Evolutionary conservation across 2,797 vertebrate genomes (phyloP).

Genomic region (Okamejei kenojei): DNA sequence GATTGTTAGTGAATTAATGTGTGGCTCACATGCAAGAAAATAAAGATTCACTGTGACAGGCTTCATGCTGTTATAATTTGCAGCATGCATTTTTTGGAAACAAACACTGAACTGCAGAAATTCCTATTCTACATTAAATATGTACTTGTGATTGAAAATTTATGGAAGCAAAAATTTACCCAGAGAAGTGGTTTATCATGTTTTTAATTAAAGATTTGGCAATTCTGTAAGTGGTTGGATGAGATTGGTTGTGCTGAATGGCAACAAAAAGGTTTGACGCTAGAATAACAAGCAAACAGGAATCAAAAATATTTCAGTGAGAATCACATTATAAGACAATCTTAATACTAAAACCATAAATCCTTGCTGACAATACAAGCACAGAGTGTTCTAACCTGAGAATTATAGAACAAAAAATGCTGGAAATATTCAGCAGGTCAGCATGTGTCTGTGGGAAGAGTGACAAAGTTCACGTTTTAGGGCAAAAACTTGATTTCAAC

Average conservation of each 20-base stretch:
- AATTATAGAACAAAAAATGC: background rate
- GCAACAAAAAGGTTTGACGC: background rate
- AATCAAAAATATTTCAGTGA: background rate
- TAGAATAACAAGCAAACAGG: background rate
- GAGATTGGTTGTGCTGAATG: background rate
- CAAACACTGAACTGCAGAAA: background rate
- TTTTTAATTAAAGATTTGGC: background rate
- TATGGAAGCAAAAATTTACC: background rate
- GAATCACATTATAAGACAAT: background rate
- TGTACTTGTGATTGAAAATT: background rate
- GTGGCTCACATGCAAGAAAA: too few species aligned
- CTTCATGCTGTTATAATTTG: background rate
- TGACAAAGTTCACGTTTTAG: too few species aligned
- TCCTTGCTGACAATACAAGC: background rate
- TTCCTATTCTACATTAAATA: background rate
- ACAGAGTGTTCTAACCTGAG: slow-evolving; percentile 20
- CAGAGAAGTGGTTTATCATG: background rate
- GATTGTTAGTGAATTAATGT: background rate
- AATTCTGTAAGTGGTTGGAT: background rate
- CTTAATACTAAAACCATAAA: background rate
- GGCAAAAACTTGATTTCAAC: too few species aligned
- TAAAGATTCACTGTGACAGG: background rate
- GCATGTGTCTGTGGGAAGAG: too few species aligned
- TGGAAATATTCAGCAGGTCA: too few species aligned
- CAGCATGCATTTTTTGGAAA: background rate